These are phyloP conservation scores for Periophthalmus modestus DNA, from an alignment of 2,113 vertebrate species.

Conservation along the genomic window DNA sequence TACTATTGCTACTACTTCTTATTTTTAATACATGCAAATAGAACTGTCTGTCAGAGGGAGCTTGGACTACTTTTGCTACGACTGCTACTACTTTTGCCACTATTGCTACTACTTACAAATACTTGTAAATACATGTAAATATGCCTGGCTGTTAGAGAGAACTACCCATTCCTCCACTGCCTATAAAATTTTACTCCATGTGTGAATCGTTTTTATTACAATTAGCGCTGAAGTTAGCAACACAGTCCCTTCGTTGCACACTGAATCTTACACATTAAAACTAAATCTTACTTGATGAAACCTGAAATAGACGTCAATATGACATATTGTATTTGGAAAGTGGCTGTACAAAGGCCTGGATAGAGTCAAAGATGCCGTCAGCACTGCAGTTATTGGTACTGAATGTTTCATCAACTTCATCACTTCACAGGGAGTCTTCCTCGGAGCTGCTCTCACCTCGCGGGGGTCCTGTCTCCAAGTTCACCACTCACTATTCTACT, in stretches of 20 bases:
- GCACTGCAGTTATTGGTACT: neutral
- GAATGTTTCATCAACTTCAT: slow-evolving; percentile 7
- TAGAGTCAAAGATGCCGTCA: slow-evolving; percentile 18
- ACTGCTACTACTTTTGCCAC: too few species aligned
- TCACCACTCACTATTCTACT: slow-evolving; percentile 27
- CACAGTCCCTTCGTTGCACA: neutral
- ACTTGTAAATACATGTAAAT: too few species aligned
- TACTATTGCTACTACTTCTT: too few species aligned
- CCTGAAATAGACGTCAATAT: slow-evolving; percentile 12
- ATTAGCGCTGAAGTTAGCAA: neutral
- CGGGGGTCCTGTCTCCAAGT: slow-evolving; percentile 12
- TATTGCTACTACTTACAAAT: too few species aligned
- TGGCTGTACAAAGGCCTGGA: slow-evolving; percentile 49
- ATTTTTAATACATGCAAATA: too few species aligned
- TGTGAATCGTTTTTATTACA: neutral
- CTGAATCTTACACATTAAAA: slow-evolving; percentile 16
- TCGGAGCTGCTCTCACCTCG: slow-evolving; percentile 31
- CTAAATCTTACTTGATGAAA: slow-evolving; percentile 27
- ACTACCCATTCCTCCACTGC: too few species aligned
- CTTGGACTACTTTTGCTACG: too few species aligned
- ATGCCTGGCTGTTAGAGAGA: too few species aligned
- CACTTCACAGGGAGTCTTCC: slow-evolving; percentile 29
- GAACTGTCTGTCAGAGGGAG: too few species aligned
- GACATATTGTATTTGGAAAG: slow-evolving; percentile 22
- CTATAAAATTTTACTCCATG: too few species aligned